These are phyloP conservation scores for Sebastes baramenuke DNA, from an alignment of 2,797 vertebrate genomes.

Conservation along the genomic window DNA sequence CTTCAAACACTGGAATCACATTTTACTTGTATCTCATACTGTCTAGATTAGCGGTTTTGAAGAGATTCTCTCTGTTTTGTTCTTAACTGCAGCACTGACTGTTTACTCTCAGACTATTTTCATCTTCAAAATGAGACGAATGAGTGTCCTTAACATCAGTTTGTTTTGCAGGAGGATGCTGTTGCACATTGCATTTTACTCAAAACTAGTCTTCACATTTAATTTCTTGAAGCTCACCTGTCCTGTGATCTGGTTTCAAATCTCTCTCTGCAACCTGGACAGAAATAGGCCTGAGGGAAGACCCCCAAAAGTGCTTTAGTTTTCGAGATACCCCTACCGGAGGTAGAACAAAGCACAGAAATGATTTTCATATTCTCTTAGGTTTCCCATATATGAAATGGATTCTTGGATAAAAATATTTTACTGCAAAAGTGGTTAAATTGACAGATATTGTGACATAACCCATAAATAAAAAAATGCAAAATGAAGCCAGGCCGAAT, in stretches of 20 bases:
- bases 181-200: too few species aligned
- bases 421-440: too few species aligned
- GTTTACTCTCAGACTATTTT: not conserved
- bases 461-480: too few species aligned
- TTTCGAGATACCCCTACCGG: too few species aligned
- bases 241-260: not conserved
- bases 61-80: not conserved
- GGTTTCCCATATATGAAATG: fast-evolving
- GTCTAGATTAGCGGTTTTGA: not conserved
- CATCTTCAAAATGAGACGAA: not conserved
- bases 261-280: too few species aligned
- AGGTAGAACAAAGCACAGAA: too few species aligned
- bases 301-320: too few species aligned
- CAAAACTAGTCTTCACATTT: not conserved
- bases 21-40: not conserved
- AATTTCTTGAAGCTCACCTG: not conserved
- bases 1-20: conserved; percentile 64
- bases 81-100: not conserved
- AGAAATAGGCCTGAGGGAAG: too few species aligned
- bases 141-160: not conserved
- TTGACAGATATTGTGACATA: too few species aligned
- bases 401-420: fast-evolving
- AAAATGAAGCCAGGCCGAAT: too few species aligned
- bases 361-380: too few species aligned
- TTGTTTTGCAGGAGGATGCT: not conserved